Evolutionary conservation across 1,140 invertebrate species (phyloP), one percentile per base, ranked within the genome.

Genomic region (Apocrypta bakeri): DNA sequence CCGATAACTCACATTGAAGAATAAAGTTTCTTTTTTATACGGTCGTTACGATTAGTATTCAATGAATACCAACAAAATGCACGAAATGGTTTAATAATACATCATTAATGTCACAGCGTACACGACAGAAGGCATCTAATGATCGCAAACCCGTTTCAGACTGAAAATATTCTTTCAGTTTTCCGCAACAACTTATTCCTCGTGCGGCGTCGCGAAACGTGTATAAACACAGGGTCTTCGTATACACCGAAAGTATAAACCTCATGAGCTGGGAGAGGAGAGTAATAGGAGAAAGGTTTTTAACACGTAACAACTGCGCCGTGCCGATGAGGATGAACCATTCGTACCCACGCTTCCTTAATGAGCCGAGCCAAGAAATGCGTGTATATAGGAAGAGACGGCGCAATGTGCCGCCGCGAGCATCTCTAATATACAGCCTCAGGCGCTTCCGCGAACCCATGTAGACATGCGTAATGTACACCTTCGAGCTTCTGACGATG

Each of bases 301-400:
- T 68, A 71, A 71, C 63, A 77, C 81, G 74, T 82, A 82, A 82
- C 74, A 74, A 48, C 27, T 9, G 33, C 33, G 69, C 69, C n/a
- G 25, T 21, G 27, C 24, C n/a, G 29, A 40, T 63, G 72, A 81
- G 78, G 83, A 84, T 81, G 83, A 84, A 78, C 78, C 72, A 68
- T 73, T 27, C 42, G 79, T 84, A 81, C 84, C 82, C 85, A 83
- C 83, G 83, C 83, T 79, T 83, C 63, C 40, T 83, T 85, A 84
- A 85, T 82, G 80, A 84, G 83, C 64, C 71, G 42, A 29, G 69
- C 48, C 48, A 21, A 56, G 78, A 66, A 75, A 79, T 75, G 79
- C 64, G 75, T 73, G 75, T n/a, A n/a, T 75, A 68, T 37, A 74
- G 68, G 75, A 83, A 79, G 76, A 66, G 25, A 1, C 24, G 24